phyloP scores from a whole-genome alignment of 1,140 invertebrate genomes.

The Trichonephila clavipes region DNA sequence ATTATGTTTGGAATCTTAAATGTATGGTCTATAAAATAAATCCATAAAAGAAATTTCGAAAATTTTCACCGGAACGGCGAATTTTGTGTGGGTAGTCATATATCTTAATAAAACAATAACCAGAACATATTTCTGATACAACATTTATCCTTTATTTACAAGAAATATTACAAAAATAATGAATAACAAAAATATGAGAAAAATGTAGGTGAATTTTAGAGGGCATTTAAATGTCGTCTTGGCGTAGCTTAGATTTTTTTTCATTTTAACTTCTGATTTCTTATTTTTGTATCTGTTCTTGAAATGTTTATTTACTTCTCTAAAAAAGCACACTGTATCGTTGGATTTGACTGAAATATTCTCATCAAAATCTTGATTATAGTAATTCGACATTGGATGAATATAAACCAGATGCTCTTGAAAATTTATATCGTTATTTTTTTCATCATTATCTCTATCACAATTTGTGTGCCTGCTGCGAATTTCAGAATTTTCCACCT shows the following conservation, averaged over 20 bases:
- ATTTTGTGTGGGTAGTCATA: no score
- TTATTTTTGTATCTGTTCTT: background rate
- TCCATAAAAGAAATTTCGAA: no score
- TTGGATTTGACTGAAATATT: background rate
- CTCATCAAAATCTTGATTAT: background rate
- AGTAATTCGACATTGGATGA: background rate
- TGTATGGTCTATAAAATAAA: no score
- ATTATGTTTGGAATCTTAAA: no score
- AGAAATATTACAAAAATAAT: background rate
- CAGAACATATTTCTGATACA: no score
- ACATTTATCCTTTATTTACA: background rate
- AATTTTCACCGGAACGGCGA: no score
- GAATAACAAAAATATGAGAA: background rate
- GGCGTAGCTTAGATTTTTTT: background rate
- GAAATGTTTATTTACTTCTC: background rate
- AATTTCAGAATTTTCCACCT: background rate
- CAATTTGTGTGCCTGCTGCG: background rate
- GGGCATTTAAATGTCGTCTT: background rate
- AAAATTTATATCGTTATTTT: background rate
- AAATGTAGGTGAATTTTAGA: background rate
- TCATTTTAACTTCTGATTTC: background rate
- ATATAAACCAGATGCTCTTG: background rate
- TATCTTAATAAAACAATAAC: no score
- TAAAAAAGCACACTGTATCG: background rate
- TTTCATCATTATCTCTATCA: background rate